Evolutionary conservation across 1,140 invertebrate species (phyloP).

Genomic region (Drepana arcuata): DNA sequence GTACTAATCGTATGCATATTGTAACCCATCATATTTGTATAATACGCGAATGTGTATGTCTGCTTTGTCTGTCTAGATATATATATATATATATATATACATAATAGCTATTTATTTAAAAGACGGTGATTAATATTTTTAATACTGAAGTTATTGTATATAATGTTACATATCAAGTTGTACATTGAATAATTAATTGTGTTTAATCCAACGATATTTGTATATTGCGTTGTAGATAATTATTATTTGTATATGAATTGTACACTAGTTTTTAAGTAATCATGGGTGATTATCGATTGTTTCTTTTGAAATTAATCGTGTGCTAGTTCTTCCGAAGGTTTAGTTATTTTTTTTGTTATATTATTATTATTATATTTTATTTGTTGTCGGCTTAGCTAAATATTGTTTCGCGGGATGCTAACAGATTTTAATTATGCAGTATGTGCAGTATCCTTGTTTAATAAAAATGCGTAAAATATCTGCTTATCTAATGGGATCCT

Average conservation of each 20-base stretch:
- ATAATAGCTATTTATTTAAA: constrained; percentile 17
- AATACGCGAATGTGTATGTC: constrained; percentile 4
- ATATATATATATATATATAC: constrained; percentile 6
- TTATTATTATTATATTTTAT: too few relatives aligned
- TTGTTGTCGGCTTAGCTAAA: too few relatives aligned
- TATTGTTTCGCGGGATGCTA: too few relatives aligned
- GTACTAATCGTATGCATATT: too few relatives aligned
- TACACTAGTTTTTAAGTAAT: constrained; percentile 6
- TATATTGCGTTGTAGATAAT: too few relatives aligned
- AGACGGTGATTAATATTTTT: constrained; percentile 14
- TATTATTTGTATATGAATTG: constrained; percentile 26
- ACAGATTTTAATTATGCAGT: too few relatives aligned
- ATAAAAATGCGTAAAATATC: too few relatives aligned
- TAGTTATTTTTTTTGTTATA: constrained; percentile 20
- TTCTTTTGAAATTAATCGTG: constrained; percentile 15
- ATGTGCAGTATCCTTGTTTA: too few relatives aligned
- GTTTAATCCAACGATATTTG: constrained; percentile 19
- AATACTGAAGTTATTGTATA: constrained; percentile 36
- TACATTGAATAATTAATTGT: constrained; percentile 30
- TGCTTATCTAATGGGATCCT: too few relatives aligned
- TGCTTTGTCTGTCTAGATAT: constrained; percentile 13
- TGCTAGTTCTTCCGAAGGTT: constrained; percentile 23
- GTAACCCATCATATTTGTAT: constrained; percentile 5
- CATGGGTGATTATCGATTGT: constrained; percentile 4
- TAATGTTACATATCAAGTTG: constrained; percentile 57